Evolutionary conservation across 1,140 invertebrate genomes (phyloP).

Genomic region (Calliphora vicina): DNA sequence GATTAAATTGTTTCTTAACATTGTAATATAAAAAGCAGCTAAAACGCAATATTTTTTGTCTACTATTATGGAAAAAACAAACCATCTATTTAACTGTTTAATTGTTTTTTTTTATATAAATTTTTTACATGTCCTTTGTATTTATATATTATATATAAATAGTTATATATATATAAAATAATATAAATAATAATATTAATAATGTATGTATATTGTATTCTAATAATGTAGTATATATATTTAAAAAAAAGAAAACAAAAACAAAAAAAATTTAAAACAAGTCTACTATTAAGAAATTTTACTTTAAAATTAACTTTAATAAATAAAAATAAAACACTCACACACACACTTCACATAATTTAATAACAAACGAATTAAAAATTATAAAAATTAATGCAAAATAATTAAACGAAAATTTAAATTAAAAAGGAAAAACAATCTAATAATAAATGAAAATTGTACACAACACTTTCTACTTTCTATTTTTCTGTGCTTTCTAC

Average conservation of each 20-base stretch:
- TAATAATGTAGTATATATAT: slow-evolving; percentile 33
- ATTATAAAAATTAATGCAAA: slow-evolving; percentile 1
- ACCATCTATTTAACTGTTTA: background rate
- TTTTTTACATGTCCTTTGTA: slow-evolving; percentile 1
- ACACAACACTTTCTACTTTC: no score
- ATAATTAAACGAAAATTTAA: slow-evolving; percentile 7
- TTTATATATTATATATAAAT: slow-evolving; percentile 3
- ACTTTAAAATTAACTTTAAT: background rate
- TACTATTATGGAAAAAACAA: background rate
- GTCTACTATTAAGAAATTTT: slow-evolving; percentile 23
- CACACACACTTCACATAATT: background rate
- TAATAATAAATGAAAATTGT: background rate
- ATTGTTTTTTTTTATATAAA: background rate
- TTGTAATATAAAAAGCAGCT: background rate
- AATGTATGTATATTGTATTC: slow-evolving; percentile 26
- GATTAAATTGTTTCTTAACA: background rate
- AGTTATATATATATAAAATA: background rate
- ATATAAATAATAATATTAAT: background rate
- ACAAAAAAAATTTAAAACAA: background rate
- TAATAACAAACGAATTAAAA: background rate
- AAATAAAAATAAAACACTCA: no score
- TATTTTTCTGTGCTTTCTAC: no score
- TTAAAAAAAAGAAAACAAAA: slow-evolving; percentile 11
- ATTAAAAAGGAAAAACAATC: background rate
- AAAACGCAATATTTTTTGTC: background rate